A percentile compares a stretch with the other conserved stretches of the same genome.
These are phyloP conservation scores for Synanthedon vespiformis DNA, from an alignment of 2,888 invertebrate species.

Conservation along the genomic window DNA sequence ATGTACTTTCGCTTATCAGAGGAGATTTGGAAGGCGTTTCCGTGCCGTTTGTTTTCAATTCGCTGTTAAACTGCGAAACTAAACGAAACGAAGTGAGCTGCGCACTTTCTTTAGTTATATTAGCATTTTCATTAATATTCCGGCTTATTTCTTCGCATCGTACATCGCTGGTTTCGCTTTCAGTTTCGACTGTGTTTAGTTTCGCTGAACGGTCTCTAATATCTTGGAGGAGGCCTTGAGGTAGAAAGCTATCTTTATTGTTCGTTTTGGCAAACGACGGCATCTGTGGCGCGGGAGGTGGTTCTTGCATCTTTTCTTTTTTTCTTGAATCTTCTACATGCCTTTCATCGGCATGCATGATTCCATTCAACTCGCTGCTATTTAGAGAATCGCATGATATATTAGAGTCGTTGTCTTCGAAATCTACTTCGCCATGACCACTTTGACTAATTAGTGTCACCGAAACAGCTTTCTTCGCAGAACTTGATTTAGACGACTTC, in stretches of 20 bases:
- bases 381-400: conserved; percentile 87
- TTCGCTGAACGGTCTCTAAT: conserved; percentile 75
- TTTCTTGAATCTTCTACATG: conserved; percentile 45
- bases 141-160: conserved; percentile 41
- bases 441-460: conserved; percentile 69
- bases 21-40: conserved; percentile 50
- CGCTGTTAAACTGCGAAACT: conserved; percentile 61
- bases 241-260: conserved; percentile 69
- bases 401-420: conserved; percentile 80
- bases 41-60: conserved; percentile 35
- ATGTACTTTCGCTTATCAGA: conserved; percentile 75
- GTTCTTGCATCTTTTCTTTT: conserved; percentile 48
- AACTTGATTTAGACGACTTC: conserved; percentile 65
- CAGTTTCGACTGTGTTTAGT: conserved; percentile 56
- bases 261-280: conserved; percentile 37
- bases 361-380: conserved; percentile 74
- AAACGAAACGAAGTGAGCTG: conserved; percentile 65
- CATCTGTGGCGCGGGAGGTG: conserved; percentile 45
- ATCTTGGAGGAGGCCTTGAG: conserved; percentile 76
- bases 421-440: conserved; percentile 75
- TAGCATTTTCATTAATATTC: conserved; percentile 61
- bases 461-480: conserved; percentile 64
- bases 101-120: conserved; percentile 60
- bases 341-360: conserved; percentile 63
- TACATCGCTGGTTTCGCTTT: conserved; percentile 44